Base-by-base conservation (phyloP, 2,888 invertebrate genomes). In the Zaprionus bogoriensis region DNA sequence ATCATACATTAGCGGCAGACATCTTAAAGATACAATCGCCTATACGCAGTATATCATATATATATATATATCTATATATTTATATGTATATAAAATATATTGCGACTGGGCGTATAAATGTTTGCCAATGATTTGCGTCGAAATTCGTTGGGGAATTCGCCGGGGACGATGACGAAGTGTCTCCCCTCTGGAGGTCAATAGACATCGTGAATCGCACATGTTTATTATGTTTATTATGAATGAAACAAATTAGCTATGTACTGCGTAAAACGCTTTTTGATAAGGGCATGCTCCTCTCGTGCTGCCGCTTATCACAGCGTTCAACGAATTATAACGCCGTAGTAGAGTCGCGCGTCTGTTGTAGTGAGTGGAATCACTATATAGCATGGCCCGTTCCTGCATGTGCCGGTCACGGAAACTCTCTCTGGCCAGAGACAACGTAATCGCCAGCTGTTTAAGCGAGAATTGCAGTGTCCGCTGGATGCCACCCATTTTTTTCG, bases 131-230 rank as follows among this genome's bases (percentile, higher is more conserved):
- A 28, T 14, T 30, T 28, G 9, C 12, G 25, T 10, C 20, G 38
- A 47, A 51, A 64, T 66, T 30, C 44, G 19, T 48, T 53, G 61
- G 69, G 69, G 67, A 72, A 72, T 72, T 67, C 55, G 9, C 23
- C 20, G 5, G 2, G 25, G 27, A 3, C n/a, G 41, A 47, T 55
- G 67, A 67, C 55, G 67, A 27, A 12, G 27, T 44, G 23, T 46
- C 17, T 45, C 46, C 9, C 38, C 47, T 45, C 51, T 71, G 48
- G 45, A 61, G 55, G 45, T 65, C 47, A 72, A 36, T 48, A 59
- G 32, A 32, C 25, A 54, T 59, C 47, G 28, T 36, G 17, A 6
- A 6, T 3, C 6, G 12, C 14, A 14, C 12, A 32, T 32, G 14
- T n/a, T 2, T 14, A 12, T 14, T 17, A 2, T 12, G 32, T 7